Percentiles rank a stretch among this genome's conserved stretches.
Conservation (phyloP, 2,113 vertebrate genomes). For the Megaceryle maxima region DNA sequence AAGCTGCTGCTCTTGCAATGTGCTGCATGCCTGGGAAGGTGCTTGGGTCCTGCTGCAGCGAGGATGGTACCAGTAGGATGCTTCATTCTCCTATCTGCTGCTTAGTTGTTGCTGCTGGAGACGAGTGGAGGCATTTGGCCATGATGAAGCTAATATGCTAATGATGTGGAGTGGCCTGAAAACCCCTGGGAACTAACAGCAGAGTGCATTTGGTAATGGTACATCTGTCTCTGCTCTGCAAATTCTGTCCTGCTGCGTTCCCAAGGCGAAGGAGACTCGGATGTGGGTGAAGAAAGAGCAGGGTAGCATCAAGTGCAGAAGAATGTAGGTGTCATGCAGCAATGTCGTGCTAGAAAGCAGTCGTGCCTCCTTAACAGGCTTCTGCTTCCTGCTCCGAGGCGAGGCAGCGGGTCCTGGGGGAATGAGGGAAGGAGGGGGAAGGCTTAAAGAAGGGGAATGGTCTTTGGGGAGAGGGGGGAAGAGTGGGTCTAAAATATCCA, state of each 20-base stretch:
- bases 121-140: background rate
- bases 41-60: background rate
- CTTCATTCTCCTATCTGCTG: background rate
- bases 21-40: background rate
- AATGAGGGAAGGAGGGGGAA: background rate
- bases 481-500: background rate
- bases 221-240: background rate
- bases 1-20: background rate
- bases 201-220: background rate
- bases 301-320: rapidly evolving
- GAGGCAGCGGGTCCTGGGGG: background rate
- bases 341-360: background rate
- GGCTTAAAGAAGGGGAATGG: background rate
- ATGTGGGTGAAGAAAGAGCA: background rate
- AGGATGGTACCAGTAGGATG: background rate
- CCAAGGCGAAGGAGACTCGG: background rate
- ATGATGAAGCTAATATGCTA: background rate
- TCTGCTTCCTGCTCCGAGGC: background rate
- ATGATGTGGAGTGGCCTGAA: background rate
- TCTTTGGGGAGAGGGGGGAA: background rate
- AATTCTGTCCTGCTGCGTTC: background rate
- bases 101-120: background rate
- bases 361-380: background rate
- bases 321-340: background rate
- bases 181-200: background rate